Evolutionary conservation across 2,797 vertebrate genomes (phyloP).

Genomic region (Margarornis squamiger): DNA sequence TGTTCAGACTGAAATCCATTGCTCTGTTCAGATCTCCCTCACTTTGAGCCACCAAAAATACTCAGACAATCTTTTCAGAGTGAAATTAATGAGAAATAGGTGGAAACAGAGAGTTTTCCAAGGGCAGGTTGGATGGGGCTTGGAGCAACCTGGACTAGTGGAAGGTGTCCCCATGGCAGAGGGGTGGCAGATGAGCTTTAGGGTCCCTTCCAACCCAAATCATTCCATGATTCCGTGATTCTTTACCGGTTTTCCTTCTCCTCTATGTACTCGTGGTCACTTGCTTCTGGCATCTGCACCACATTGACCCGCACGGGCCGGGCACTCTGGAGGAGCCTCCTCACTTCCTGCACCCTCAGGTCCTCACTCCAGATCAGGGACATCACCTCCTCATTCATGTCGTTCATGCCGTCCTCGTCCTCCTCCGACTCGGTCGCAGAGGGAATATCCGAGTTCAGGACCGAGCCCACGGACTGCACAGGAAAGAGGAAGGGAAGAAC

Average conservation of each 20-base stretch:
- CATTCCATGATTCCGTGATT: background rate
- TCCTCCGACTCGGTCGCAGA: conserved; percentile 88
- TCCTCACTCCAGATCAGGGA: conserved; percentile 96
- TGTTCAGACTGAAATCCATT: background rate
- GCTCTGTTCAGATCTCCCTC: background rate
- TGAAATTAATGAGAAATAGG: background rate
- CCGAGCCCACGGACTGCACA: conserved; percentile 79
- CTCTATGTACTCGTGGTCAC: conserved; percentile 97
- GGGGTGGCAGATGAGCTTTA: background rate
- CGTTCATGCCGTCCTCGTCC: conserved; percentile 98
- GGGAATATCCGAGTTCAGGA: conserved; percentile 86
- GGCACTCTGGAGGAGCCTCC: conserved; percentile 93
- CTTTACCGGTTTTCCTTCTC: conserved; percentile 96
- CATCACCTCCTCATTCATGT: conserved; percentile 93
- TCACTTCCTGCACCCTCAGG: conserved; percentile 91
- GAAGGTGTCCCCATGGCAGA: background rate
- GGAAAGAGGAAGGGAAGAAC: background rate
- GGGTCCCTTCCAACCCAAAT: background rate
- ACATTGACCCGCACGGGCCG: conserved; percentile 92
- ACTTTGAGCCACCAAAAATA: background rate
- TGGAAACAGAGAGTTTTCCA: background rate
- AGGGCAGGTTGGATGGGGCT: background rate
- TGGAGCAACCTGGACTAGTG: background rate
- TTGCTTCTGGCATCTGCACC: conserved; percentile 93
- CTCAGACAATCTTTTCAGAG: background rate